These are phyloP conservation scores for Monomorium pharaonis DNA, from an alignment of 1,140 invertebrate genomes.

Conservation along the genomic window DNA sequence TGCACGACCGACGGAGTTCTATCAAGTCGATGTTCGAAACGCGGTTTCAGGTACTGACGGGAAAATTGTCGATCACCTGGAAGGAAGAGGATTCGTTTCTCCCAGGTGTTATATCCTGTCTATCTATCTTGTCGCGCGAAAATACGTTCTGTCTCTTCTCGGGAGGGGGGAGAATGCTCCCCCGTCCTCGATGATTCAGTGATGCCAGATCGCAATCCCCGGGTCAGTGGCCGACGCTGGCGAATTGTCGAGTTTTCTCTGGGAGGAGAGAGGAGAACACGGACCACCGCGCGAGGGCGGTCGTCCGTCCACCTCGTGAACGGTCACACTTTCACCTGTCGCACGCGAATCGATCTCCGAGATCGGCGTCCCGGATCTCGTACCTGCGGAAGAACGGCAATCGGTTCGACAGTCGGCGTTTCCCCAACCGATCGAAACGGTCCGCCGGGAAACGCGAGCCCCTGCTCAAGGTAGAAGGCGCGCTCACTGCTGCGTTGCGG, in stretches of 20 bases:
- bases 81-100: not conserved
- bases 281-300: not conserved
- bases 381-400: not conserved
- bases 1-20: not conserved
- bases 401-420: not conserved
- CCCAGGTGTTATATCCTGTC: not conserved
- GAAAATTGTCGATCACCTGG: not conserved
- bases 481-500: constrained; percentile 81
- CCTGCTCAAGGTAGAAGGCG: constrained; percentile 62
- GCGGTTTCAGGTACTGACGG: constrained; percentile 10
- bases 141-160: not conserved
- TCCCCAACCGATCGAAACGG: not conserved
- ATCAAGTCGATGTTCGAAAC: not conserved
- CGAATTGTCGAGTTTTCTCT: not conserved
- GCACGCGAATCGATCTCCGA: not conserved
- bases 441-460: constrained; percentile 30
- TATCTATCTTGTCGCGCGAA: not conserved
- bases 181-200: not conserved
- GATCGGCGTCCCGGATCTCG: not conserved
- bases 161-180: not conserved
- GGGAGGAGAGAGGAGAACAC: not conserved
- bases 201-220: not conserved
- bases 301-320: not conserved
- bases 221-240: not conserved
- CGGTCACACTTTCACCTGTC: not conserved